Base-by-base conservation (phyloP, 1,140 invertebrate species). In the Idris sp. region DNA sequence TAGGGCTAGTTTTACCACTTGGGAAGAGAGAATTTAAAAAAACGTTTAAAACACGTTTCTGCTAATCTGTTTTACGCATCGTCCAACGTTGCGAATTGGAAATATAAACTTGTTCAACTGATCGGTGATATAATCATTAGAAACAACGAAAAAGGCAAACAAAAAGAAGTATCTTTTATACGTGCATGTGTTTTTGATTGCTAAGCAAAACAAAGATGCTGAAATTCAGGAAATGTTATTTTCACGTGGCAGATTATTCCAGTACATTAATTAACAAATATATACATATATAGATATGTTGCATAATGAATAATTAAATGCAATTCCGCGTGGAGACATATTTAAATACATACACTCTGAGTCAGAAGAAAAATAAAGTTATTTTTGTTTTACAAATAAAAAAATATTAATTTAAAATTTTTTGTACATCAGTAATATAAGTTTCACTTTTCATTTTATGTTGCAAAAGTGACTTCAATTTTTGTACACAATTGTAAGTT, bases 381-480 rank as follows among this genome's bases (percentile, higher is more conserved):
- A 22, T 22, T 22, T 22, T 6, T 4, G 19, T n/a, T n/a, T n/a
- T n/a, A n/a, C n/a, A n/a, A n/a, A n/a, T n/a, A n/a, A n/a, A n/a
- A n/a, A n/a, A n/a, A n/a, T n/a, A n/a, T n/a, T n/a, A n/a, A n/a
- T n/a, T n/a, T n/a, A n/a, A n/a, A n/a, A n/a, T n/a, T n/a, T n/a
- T n/a, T n/a, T n/a, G n/a, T n/a, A n/a, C n/a, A n/a, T n/a, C n/a
- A n/a, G n/a, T n/a, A n/a, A n/a, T n/a, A n/a, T n/a, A n/a, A n/a
- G n/a, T n/a, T n/a, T n/a, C n/a, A n/a, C n/a, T n/a, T n/a, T n/a
- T n/a, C n/a, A n/a, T n/a, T n/a, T n/a, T 56, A 41, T 30, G 44
- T 31, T 33, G 41, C 56, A 67, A 67, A 67, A 56, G 62, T 56
- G 10, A 26, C 44, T 53, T 46, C 41, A 51, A 43, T 58, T 68